Evolutionary conservation across 2,113 vertebrate species (phyloP).

Genomic region (Ctenomys sociabilis): DNA sequence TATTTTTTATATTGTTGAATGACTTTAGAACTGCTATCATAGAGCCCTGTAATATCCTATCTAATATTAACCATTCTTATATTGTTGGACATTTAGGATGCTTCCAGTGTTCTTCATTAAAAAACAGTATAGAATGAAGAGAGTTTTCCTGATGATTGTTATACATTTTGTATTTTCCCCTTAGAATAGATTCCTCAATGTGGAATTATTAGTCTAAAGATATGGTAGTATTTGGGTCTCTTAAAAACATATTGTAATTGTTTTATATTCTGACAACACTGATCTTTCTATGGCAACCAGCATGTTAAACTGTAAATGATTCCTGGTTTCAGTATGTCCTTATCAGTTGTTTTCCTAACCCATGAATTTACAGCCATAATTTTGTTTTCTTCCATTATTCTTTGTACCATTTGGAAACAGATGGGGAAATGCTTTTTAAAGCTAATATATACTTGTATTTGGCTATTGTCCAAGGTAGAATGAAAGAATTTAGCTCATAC

Average conservation of each 20-base stretch:
- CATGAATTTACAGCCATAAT: constrained; percentile 9
- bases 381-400: not conserved
- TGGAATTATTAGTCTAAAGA: constrained; percentile 22
- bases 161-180: not conserved
- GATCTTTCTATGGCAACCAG: not conserved
- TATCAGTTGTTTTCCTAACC: not conserved
- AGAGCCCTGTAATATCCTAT: not conserved
- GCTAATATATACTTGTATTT: not conserved
- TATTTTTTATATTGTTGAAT: constrained; percentile 33
- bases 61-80: not conserved
- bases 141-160: not conserved
- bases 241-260: constrained; percentile 33
- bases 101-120: constrained; percentile 27
- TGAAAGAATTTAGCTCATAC: not conserved
- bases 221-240: not conserved
- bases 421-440: constrained; percentile 47
- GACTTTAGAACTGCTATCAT: not conserved
- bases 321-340: not conserved
- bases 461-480: constrained; percentile 24
- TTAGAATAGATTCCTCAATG: not conserved
- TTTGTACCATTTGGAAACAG: not conserved
- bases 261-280: not conserved
- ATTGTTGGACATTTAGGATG: not conserved
- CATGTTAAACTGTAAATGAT: not conserved
- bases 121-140: not conserved